Evolutionary conservation across 2,113 vertebrate species (phyloP).

Genomic region (Platanista minor): DNA sequence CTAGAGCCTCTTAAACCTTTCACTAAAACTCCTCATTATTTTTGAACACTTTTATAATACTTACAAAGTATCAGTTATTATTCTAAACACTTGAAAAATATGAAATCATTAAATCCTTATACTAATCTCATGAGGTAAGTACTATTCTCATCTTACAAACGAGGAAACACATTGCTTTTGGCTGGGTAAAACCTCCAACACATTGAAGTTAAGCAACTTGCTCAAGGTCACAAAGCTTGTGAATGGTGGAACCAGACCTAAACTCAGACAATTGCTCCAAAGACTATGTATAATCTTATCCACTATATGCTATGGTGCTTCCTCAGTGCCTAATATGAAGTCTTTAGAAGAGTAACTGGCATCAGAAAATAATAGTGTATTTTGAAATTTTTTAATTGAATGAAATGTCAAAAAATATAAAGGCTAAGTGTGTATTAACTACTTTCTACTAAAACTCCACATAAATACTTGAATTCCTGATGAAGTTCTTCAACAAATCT

Average conservation of each 20-base stretch:
- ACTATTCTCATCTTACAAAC: conserved; percentile 29
- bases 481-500: background rate
- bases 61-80: background rate
- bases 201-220: background rate
- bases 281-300: background rate
- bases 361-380: conserved; percentile 5
- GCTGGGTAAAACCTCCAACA: background rate
- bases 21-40: background rate
- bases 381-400: conserved; percentile 25
- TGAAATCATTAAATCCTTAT: conserved; percentile 26
- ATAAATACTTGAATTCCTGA: conserved; percentile 3
- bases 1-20: background rate
- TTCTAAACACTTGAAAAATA: conserved; percentile 27
- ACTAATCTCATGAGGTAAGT: background rate
- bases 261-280: background rate
- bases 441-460: background rate
- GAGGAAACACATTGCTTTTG: background rate
- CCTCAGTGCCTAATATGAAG: background rate
- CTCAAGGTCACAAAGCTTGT: background rate
- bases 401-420: conserved; percentile 12
- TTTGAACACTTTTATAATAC: conserved; percentile 15
- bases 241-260: background rate
- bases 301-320: background rate
- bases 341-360: conserved; percentile 9
- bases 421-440: background rate